Base-by-base conservation (phyloP, 2,113 vertebrate genomes). In the Hippocampus zosterae region DNA sequence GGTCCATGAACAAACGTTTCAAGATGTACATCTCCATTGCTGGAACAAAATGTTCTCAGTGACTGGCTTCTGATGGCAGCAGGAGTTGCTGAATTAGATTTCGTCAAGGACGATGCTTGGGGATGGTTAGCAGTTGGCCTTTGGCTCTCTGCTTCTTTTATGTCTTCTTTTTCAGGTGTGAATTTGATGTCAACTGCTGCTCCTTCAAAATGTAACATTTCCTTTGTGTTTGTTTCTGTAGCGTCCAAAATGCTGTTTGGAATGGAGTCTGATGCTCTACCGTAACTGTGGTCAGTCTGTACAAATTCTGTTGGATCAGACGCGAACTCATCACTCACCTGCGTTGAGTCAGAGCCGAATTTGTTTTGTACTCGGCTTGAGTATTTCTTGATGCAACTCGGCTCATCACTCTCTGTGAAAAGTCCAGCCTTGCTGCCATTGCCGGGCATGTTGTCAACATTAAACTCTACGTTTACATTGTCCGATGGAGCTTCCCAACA, bases 271-370 rank as follows among this genome's bases (percentile, higher is more conserved):
- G 86, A 78, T 27, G 60, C 73, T 82, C 79, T 76, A 46, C 91
- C 91, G 52, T 92, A 92, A 71, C 88, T 89, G 73, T 92, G 91
- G 60, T 92, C 92, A 61, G 85, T 84, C 42, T 90, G 89, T 59
- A 90, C 63, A 9, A 74, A 75, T 44, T 78, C 85, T 1, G 71
- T 6, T 8, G 75, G 61, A 33, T 60, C 33, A 15, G 78, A 53
- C 5, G 69, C 41, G 25, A 70, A 81, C 44, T 15, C 71, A 25
- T 81, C 73, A 59, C 66, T 71, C 1, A 42, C 67, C 19, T 85
- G 85, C 65, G 72, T 72, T 5, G 68, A 64, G 15, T 78, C 72
- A 65, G 67, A 59, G 2, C 66, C 19, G 0, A 41, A 83, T n/a
- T 83, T 83, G 3, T 77, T 84, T 85, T 75, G 88, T 18, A 76